Evolutionary conservation across 2,113 vertebrate genomes (phyloP).

Genomic region (Phaetusa simplex): DNA sequence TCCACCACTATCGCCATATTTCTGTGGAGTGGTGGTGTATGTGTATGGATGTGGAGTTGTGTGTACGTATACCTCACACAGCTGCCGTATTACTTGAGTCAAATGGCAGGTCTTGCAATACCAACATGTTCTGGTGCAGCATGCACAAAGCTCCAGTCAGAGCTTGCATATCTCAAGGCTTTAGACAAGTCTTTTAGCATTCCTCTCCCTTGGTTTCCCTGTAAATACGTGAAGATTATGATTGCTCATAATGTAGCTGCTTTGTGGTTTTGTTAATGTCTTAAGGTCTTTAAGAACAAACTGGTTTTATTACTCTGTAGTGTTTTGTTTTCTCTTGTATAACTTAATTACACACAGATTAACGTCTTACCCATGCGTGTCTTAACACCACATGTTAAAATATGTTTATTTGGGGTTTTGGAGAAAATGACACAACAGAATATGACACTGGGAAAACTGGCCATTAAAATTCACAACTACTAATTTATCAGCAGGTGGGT

Average conservation of each 20-base stretch:
- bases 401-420: background rate
- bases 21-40: background rate
- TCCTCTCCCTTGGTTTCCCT: background rate
- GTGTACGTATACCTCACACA: background rate
- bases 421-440: background rate
- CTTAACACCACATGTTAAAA: background rate
- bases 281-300: background rate
- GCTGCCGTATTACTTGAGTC: background rate
- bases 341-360: background rate
- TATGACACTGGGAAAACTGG: background rate
- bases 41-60: too few species aligned
- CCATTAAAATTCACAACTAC: background rate
- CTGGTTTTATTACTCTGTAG: background rate
- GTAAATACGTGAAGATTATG: background rate
- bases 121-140: background rate
- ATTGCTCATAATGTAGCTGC: background rate
- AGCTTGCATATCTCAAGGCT: background rate
- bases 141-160: background rate
- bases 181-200: background rate
- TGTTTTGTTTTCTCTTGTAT: background rate
- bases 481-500: background rate
- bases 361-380: background rate
- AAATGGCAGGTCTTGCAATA: background rate
- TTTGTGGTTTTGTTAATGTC: background rate
- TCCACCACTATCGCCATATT: background rate